phyloP scores from a whole-genome alignment of 2,797 vertebrate genomes.

The Mastacembelus armatus region DNA sequence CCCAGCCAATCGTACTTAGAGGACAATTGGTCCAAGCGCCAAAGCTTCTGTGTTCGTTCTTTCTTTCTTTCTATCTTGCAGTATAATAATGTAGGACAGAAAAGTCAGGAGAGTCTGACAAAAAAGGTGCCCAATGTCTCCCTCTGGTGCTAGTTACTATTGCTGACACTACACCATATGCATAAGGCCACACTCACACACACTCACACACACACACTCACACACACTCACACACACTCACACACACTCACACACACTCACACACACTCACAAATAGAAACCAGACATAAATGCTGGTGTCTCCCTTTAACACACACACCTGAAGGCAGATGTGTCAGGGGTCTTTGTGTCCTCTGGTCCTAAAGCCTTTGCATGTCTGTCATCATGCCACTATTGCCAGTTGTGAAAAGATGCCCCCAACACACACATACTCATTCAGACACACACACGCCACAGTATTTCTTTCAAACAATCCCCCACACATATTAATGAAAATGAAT shows the following conservation, averaged over 20 bases:
- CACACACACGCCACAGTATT: conserved; percentile 41
- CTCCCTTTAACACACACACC: conserved; percentile 46
- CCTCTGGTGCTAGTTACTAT: conserved; percentile 79
- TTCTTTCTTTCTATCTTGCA: conserved; percentile 10
- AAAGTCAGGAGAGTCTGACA: conserved; percentile 41
- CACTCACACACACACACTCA: neutral
- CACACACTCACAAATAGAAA: conserved; percentile 10
- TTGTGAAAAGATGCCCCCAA: conserved; percentile 53
- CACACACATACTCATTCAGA: conserved; percentile 39
- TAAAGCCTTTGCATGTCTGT: conserved; percentile 46
- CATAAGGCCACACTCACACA: conserved; percentile 12
- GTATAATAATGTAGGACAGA: conserved; percentile 17
- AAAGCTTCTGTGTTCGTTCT: conserved; percentile 55
- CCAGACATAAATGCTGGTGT: conserved; percentile 46
- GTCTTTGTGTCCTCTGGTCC: conserved; percentile 56
- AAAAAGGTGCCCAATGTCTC: conserved; percentile 69
- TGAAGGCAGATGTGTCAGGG: conserved; percentile 68
- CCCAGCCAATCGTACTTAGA: conserved; percentile 74
- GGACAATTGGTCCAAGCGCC: conserved; percentile 75
- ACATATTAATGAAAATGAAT: conserved; percentile 57
- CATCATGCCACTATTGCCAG: conserved; percentile 55
- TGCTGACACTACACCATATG: conserved; percentile 44
- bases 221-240: conserved; percentile 6
- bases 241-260: conserved; percentile 4
- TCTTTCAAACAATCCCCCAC: conserved; percentile 36